Conservation (phyloP, 2,797 vertebrate genomes). For the Sphenodon punctatus region DNA sequence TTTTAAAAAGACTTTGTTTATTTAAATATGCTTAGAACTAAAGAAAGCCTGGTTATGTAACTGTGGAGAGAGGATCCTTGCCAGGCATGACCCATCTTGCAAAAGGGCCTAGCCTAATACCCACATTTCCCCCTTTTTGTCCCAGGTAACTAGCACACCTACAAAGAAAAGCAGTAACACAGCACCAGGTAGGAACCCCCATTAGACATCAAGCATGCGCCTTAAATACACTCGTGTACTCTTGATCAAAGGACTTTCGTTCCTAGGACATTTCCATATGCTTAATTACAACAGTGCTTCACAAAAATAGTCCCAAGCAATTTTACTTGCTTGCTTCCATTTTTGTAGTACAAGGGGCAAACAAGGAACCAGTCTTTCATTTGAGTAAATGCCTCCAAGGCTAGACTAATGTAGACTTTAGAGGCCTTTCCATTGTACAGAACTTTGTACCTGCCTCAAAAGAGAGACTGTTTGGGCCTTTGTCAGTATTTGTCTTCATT, state of each 20-base stretch:
- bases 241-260: background rate
- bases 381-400: background rate
- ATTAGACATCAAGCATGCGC: rapidly evolving
- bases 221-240: background rate
- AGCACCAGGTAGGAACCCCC: background rate
- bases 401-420: background rate
- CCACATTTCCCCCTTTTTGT: background rate
- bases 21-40: background rate
- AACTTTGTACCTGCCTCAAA: too few relatives aligned
- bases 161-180: background rate
- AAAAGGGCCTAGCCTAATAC: rapidly evolving
- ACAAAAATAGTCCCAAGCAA: background rate
- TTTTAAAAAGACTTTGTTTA: background rate
- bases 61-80: rapidly evolving
- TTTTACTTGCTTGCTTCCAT: background rate
- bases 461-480: too few relatives aligned
- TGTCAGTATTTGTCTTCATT: too few relatives aligned
- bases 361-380: background rate
- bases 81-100: background rate
- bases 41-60: rapidly evolving
- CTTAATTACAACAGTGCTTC: background rate
- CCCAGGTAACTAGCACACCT: background rate
- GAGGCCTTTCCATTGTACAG: too few relatives aligned
- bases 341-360: background rate
- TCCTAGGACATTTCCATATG: background rate